Base-by-base conservation (phyloP, 2,888 invertebrate species). In the Lochmaea capreae region DNA sequence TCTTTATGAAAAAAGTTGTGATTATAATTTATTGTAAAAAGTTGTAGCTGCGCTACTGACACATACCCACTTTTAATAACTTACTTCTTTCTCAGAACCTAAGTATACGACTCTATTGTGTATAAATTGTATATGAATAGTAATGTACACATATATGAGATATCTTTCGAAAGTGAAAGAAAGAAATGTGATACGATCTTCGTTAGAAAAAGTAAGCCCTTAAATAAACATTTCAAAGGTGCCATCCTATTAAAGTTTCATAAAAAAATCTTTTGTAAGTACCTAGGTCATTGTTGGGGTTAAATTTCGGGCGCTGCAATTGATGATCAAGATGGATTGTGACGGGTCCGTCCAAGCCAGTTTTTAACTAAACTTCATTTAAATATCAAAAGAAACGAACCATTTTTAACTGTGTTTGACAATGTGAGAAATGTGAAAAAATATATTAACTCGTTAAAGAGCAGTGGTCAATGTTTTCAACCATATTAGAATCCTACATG, bases 221-320 rank as follows among this genome's bases (percentile, higher is more conserved):
- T 76, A 78, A 79, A 78, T 77, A 81, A 81, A 81, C 81, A 79
- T 81, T 76, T 76, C 74, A 73, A 73, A 70, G 72, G 58, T 67
- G 61, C 69, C 59, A 49, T 66, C 66, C 63, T 67, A 67, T 67
- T 42, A 46, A 57, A 72, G 54, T 16, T 67, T 14, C 9, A 16
- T 42, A 22, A 72, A 67, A 72, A 67, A 65, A 65, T 49, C 70
- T 57, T 63, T 63, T 63, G 63, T 70, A 54, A 42, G 54, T 57
- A n/a, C n/a, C n/a, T n/a, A 63, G 39, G 52, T 59, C 62, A 67
- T 67, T 71, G 71, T 71, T 71, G 71, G 63, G 54, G 61, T 71
- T 12, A 52, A 71, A 66, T 59, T 67, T 59, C 49, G 18, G 65
- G 72, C 72, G 71, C 67, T 70, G 58, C 71, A 75, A 77, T 76